Evolutionary conservation across 1,140 invertebrate species (phyloP).

Genomic region (Listronotus oregonensis): DNA sequence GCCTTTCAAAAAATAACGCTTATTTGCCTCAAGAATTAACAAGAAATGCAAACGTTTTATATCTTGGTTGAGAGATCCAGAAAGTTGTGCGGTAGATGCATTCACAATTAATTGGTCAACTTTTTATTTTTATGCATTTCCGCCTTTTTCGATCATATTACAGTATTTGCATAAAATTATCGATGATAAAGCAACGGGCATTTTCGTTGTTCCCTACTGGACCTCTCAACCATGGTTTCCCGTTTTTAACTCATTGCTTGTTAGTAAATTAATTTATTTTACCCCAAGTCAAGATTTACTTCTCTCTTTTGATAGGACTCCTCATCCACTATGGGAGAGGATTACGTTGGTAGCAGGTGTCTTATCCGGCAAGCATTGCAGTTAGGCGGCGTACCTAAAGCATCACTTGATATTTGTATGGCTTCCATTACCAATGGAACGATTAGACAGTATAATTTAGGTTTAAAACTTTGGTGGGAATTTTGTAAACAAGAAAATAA

Average conservation of each 20-base stretch:
- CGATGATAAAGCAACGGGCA: conserved; percentile 35
- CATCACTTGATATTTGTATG: conserved; percentile 12
- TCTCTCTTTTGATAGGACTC: conserved; percentile 9
- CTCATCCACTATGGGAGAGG: conserved; percentile 26
- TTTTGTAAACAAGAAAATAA: conserved; percentile 6
- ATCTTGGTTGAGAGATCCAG: conserved; percentile 43
- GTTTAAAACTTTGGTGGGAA: conserved; percentile 18
- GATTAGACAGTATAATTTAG: too few species aligned
- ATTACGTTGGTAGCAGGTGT: conserved; percentile 43
- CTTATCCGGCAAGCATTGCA: conserved; percentile 39
- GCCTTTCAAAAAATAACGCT: conserved; percentile 32
- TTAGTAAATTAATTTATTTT: conserved; percentile 36
- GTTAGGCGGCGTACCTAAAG: not conserved
- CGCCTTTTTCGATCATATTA: conserved; percentile 41
- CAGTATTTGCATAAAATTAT: conserved; percentile 40
- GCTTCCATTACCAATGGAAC: too few species aligned
- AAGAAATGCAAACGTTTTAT: conserved; percentile 44
- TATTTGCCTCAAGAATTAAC: conserved; percentile 46
- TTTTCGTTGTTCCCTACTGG: conserved; percentile 41
- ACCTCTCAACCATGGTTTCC: conserved; percentile 43
- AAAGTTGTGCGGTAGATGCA: conserved; percentile 39
- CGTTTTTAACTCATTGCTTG: conserved; percentile 32
- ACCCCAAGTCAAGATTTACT: conserved; percentile 33
- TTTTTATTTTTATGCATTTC: conserved; percentile 46
- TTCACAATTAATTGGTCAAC: conserved; percentile 45